These are phyloP conservation scores for Muscicapa striata DNA, from an alignment of 2,797 vertebrate genomes.

Conservation along the genomic window DNA sequence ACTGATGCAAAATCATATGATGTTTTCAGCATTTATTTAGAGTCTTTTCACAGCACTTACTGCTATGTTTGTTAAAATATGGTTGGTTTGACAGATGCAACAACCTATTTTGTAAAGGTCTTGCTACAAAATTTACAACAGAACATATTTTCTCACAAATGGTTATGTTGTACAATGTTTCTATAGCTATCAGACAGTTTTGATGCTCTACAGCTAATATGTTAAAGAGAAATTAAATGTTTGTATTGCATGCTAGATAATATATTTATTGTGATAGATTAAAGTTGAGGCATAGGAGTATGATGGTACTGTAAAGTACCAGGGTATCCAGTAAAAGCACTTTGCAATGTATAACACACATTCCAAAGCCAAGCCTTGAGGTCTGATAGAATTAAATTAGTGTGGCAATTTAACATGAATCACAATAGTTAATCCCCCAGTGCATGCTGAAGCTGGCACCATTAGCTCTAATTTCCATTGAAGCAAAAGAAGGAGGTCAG, in stretches of 20 bases:
- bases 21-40: conserved; percentile 6
- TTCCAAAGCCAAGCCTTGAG: conserved; percentile 28
- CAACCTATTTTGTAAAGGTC: neutral
- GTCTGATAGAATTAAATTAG: conserved; percentile 31
- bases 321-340: neutral
- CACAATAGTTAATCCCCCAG: conserved; percentile 16
- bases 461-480: neutral
- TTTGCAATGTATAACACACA: neutral
- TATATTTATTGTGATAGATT: neutral
- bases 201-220: neutral
- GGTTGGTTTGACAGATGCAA: conserved; percentile 3
- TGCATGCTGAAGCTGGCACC: conserved; percentile 8
- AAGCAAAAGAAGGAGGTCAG: conserved; percentile 33
- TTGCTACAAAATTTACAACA: neutral
- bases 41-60: neutral
- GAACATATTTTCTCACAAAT: neutral
- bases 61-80: neutral
- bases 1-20: conserved; percentile 27
- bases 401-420: conserved; percentile 37
- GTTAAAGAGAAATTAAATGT: neutral
- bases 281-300: neutral
- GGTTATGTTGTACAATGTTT: neutral
- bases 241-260: neutral
- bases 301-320: neutral
- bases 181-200: neutral